A percentile compares a stretch with the other conserved stretches of the same genome.
Conservation (phyloP, 2,797 vertebrate genomes). For the Cynodonichthys magdalenae region DNA sequence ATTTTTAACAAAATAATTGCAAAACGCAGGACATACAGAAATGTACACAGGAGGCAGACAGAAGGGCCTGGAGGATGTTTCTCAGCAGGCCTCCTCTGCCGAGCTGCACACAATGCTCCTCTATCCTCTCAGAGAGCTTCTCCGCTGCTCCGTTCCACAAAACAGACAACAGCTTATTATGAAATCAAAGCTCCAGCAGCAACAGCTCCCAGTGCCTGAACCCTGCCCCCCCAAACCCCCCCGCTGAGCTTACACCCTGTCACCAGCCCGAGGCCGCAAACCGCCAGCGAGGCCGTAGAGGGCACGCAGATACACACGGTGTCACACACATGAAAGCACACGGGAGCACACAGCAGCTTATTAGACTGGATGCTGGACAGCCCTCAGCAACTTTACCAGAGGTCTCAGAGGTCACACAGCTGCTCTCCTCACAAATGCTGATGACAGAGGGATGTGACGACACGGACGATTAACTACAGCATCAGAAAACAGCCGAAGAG, state of each 20-base stretch:
- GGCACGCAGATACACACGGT: constrained; percentile 49
- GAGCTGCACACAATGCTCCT: constrained; percentile 71
- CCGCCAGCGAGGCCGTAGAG: constrained; percentile 64
- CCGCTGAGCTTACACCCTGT: constrained; percentile 68
- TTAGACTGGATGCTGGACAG: constrained; percentile 60
- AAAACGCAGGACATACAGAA: constrained; percentile 4
- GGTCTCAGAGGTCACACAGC: constrained; percentile 72
- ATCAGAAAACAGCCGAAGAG: constrained; percentile 45
- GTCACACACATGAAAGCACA: constrained; percentile 70
- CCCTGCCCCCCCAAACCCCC: constrained; percentile 28
- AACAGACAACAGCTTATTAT: constrained; percentile 79
- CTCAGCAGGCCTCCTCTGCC: constrained; percentile 56
- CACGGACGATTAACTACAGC: constrained; percentile 61
- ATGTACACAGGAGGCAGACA: constrained; percentile 24
- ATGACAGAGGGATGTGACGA: constrained; percentile 66
- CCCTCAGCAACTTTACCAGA: constrained; percentile 61
- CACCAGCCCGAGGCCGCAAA: constrained; percentile 63
- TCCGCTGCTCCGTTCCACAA: constrained; percentile 65
- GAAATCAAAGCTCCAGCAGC: constrained; percentile 62
- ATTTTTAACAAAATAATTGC: neutral
- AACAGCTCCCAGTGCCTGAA: constrained; percentile 69
- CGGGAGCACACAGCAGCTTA: constrained; percentile 60
- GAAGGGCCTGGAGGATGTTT: constrained; percentile 55
- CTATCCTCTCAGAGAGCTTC: constrained; percentile 63
- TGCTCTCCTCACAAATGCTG: constrained; percentile 64